These are phyloP conservation scores for Adelphocoris suturalis DNA, from an alignment of 2,888 invertebrate species.

Conservation along the genomic window DNA sequence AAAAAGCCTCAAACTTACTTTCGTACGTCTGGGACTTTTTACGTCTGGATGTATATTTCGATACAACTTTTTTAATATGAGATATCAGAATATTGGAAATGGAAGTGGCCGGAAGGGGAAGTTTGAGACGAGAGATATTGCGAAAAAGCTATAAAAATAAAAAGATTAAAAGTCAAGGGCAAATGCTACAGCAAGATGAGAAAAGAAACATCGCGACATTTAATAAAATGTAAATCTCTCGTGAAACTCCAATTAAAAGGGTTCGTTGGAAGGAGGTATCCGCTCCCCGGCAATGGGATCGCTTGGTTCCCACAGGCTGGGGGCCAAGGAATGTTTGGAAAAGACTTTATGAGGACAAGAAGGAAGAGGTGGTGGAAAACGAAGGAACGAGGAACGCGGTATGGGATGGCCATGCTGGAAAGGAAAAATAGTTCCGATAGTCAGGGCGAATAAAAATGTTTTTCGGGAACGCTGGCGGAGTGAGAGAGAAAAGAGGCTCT, in stretches of 20 bases:
- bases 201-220: conserved; percentile 62
- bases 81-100: background rate
- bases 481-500: background rate
- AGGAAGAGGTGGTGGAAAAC: background rate
- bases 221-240: conserved; percentile 71
- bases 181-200: conserved; percentile 34
- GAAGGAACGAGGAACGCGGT: background rate
- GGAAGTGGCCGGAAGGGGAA: background rate
- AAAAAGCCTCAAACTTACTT: too few species aligned
- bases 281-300: conserved; percentile 49
- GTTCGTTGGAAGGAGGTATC: conserved; percentile 17
- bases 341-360: conserved; percentile 69
- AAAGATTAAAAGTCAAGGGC: conserved; percentile 46
- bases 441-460: conserved; percentile 64
- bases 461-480: conserved; percentile 12
- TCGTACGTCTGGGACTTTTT: too few species aligned
- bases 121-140: background rate
- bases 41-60: too few species aligned
- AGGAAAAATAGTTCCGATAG: conserved; percentile 67
- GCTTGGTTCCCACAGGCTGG: conserved; percentile 56
- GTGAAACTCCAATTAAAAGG: conserved; percentile 68
- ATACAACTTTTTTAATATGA: background rate
- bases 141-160: background rate
- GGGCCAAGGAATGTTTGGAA: conserved; percentile 60
- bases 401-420: conserved; percentile 25